phyloP scores from a whole-genome alignment of 2,888 invertebrate species.

The Drosophila rubida region DNA sequence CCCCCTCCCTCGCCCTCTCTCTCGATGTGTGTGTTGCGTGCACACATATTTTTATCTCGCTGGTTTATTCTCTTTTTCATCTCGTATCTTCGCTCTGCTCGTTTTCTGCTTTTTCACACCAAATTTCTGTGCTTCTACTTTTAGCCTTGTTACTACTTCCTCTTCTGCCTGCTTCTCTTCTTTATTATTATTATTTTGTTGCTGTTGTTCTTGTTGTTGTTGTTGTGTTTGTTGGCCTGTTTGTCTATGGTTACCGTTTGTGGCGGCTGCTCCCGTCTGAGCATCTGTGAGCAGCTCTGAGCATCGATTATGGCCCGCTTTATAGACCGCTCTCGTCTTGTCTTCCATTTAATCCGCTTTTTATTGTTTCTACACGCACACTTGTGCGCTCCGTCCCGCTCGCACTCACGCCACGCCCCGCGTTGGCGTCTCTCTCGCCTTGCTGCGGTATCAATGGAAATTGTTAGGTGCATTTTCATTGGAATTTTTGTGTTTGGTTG shows the following conservation, averaged over 20 bases:
- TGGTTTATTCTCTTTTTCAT: slow-evolving; percentile 6
- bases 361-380: slow-evolving; percentile 75
- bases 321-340: slow-evolving; percentile 59
- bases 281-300: slow-evolving; percentile 54
- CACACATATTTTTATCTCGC: slow-evolving; percentile 27
- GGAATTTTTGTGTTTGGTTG: slow-evolving; percentile 62
- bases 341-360: slow-evolving; percentile 80
- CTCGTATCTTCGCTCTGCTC: slow-evolving; percentile 46
- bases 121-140: slow-evolving; percentile 54
- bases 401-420: neutral
- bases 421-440: neutral
- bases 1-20: neutral
- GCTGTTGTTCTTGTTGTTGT: too few relatives aligned
- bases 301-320: slow-evolving; percentile 74
- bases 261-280: slow-evolving; percentile 64
- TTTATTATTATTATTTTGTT: too few relatives aligned
- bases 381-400: slow-evolving; percentile 9
- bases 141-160: slow-evolving; percentile 69
- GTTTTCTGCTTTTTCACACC: slow-evolving; percentile 71
- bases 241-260: slow-evolving; percentile 58
- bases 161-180: slow-evolving; percentile 5
- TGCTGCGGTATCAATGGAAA: slow-evolving; percentile 66
- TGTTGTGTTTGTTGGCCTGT: neutral
- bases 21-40: slow-evolving; percentile 3
- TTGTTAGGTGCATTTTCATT: slow-evolving; percentile 75